phyloP scores from a whole-genome alignment of 2,113 vertebrate genomes.

The Brachypodius melanocephalos region DNA sequence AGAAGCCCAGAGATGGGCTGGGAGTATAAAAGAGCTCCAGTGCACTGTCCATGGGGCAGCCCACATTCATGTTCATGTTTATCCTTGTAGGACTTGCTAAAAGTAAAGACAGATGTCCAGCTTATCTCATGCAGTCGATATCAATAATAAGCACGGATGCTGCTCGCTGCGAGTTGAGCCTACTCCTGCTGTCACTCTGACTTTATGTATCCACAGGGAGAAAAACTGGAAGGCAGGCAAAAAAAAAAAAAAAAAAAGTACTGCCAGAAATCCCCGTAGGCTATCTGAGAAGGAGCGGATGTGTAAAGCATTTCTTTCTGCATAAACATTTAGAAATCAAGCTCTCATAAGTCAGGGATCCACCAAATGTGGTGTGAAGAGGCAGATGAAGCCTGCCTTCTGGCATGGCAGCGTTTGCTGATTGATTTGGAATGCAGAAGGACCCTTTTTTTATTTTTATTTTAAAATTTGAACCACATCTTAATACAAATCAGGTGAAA shows the following conservation, averaged over 20 bases:
- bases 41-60: background rate
- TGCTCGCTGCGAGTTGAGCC: background rate
- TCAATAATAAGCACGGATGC: conserved; percentile 11
- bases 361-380: conserved; percentile 53
- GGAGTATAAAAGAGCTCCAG: background rate
- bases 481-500: conserved; percentile 61
- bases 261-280: conserved; percentile 35
- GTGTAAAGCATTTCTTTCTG: conserved; percentile 61
- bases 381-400: conserved; percentile 59
- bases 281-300: conserved; percentile 42
- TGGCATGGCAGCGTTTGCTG: conserved; percentile 23
- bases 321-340: conserved; percentile 61
- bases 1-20: background rate
- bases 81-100: conserved; percentile 25
- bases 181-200: conserved; percentile 39
- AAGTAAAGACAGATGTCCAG: conserved; percentile 46
- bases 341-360: conserved; percentile 55
- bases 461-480: conserved; percentile 57
- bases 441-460: conserved; percentile 30
- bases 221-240: conserved; percentile 26
- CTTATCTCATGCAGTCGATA: conserved; percentile 33
- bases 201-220: conserved; percentile 33
- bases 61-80: background rate
- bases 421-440: conserved; percentile 31
- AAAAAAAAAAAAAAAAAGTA: background rate